Conservation (phyloP, 2,888 invertebrate genomes). For the Stenotaenia linearis region DNA sequence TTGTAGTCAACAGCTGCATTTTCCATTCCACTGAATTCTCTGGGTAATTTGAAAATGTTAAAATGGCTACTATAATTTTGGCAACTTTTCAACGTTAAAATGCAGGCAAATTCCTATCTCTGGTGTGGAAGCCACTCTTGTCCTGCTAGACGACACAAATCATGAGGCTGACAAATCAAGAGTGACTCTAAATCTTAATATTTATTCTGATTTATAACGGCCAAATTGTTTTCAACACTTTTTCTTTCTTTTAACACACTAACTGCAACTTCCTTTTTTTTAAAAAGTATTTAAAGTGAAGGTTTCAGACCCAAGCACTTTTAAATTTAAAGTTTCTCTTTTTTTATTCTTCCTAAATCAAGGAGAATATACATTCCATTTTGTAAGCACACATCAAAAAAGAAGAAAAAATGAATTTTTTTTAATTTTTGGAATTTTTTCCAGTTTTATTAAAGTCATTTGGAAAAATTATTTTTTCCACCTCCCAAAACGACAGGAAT, state of each 20-base stretch:
- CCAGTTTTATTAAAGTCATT: background rate
- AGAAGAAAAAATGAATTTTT: too few species aligned
- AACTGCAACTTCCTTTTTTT: background rate
- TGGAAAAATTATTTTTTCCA: background rate
- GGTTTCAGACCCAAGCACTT: background rate
- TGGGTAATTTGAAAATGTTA: conserved; percentile 1
- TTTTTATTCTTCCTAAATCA: too few species aligned
- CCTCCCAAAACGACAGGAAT: conserved; percentile 3
- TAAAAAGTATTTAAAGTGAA: background rate
- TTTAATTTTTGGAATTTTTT: background rate
- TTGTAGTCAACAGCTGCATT: conserved; percentile 26
- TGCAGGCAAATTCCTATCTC: conserved; percentile 1
- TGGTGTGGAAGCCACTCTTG: conserved; percentile 9
- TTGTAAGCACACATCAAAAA: too few species aligned
- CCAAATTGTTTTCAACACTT: background rate
- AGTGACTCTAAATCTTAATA: background rate
- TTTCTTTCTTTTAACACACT: background rate
- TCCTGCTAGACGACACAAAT: conserved; percentile 20
- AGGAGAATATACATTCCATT: too few species aligned
- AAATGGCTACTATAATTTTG: background rate
- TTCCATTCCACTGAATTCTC: conserved; percentile 17
- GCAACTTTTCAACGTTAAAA: background rate
- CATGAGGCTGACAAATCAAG: conserved; percentile 4
- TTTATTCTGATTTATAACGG: background rate
- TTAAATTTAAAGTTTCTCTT: too few species aligned